Evolutionary conservation across 2,113 vertebrate genomes (phyloP), one percentile per base, ranked within the genome.

Genomic region (Cyrtonyx montezumae): DNA sequence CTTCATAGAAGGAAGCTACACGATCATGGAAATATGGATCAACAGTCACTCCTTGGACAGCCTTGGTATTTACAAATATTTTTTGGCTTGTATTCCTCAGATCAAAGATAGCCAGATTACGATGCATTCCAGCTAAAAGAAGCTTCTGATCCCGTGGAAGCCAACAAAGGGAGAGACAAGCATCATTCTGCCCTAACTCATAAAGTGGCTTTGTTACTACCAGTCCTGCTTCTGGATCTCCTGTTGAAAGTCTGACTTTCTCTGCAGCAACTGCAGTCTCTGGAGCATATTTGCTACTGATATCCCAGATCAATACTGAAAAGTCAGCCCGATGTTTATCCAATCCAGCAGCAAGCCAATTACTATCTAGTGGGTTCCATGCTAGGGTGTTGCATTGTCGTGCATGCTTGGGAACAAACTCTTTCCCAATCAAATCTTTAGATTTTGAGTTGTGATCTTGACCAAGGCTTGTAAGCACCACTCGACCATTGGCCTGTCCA

Each of bases 31-130:
- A 99, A 94, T 99, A 98, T 0, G 99, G 99, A 95, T 99, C 99
- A 1, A 99, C 99, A 2, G 98, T 98, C 71, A 99, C 99, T 4
- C 99, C 99, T 90, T 99, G 99, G 89, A 99, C 99, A 94, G 99
- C 99, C 97, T 99, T 99, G 51, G 99, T 99, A 96, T 99, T 99
- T 32, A 99, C 99, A 88, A 99, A 99, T 28, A 99, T 99, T 90
- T 99, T 99, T 95, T 99, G 99, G 97, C 98, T 99, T 5, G 99
- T 99, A 96, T 99, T 99, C 81, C 99, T 98, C 88, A 99, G 97
- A 96, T 99, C 99, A 71, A 99, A 99, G 88, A 99, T 99, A 36
- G 99, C 99, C 55, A 99, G 96, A 94, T 99, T 99, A 48, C 99
- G 97, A 94, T 99, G 99, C 99, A 99, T 99, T 49, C 99, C 99